Conservation (phyloP, 2,888 invertebrate genomes). For the Oscheius sp. region DNA sequence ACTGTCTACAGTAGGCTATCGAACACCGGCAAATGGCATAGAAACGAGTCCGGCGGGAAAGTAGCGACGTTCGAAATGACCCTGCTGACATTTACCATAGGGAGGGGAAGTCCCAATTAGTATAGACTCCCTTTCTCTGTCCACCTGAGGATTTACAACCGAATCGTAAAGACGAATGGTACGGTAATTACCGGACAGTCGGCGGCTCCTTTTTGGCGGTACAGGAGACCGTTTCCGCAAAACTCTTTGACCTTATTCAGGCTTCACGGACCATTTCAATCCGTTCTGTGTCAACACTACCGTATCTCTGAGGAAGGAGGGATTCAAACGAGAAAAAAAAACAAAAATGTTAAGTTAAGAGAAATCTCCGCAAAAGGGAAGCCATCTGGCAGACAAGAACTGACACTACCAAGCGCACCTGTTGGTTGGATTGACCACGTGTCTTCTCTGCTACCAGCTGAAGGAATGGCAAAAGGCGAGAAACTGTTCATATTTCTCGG, state of each 20-base stretch:
- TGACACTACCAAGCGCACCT: no score
- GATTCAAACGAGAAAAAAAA: background rate
- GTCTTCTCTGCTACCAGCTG: background rate
- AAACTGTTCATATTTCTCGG: background rate
- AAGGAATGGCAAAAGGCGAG: background rate
- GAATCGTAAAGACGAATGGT: slow-evolving; percentile 13
- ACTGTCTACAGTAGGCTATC: slow-evolving; percentile 30
- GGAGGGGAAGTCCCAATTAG: background rate
- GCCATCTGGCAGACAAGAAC: no score
- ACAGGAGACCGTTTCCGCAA: background rate
- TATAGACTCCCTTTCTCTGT: background rate
- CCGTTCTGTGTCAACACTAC: slow-evolving; percentile 25
- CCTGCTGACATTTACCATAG: slow-evolving; percentile 17
- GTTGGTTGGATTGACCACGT: background rate
- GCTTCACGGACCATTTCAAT: no score
- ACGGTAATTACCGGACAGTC: slow-evolving; percentile 25
- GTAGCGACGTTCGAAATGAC: slow-evolving; percentile 1
- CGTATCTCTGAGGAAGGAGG: background rate
- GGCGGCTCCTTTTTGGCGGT: slow-evolving; percentile 29
- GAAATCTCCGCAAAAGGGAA: no score
- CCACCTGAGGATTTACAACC: slow-evolving; percentile 7
- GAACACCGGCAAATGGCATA: slow-evolving; percentile 26
- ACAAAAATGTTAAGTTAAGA: no score
- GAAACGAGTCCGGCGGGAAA: slow-evolving; percentile 22
- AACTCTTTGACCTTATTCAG: no score